Percentiles rank a stretch among this genome's conserved stretches.
These are phyloP conservation scores for Aleiodes sp. DNA, from an alignment of 1,140 invertebrate species.

Conservation along the genomic window DNA sequence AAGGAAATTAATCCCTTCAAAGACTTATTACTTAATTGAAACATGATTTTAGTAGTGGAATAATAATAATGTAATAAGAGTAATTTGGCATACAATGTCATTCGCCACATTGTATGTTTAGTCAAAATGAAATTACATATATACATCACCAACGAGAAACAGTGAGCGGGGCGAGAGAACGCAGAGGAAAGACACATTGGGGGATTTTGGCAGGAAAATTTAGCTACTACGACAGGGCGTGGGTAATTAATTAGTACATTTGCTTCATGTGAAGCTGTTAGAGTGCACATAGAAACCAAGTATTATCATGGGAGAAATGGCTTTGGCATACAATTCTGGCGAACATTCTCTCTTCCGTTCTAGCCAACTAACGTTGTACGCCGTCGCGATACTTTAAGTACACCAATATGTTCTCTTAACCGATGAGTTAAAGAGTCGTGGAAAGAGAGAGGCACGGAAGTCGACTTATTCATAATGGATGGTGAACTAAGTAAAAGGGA, in stretches of 20 bases:
- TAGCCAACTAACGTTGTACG: neutral
- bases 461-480: neutral
- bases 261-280: neutral
- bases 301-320: neutral
- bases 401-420: conserved; percentile 2
- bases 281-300: neutral
- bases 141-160: neutral
- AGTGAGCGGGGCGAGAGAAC: too few species aligned
- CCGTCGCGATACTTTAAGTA: conserved; percentile 1
- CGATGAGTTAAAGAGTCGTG: neutral
- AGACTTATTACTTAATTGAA: too few species aligned
- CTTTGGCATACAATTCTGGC: neutral
- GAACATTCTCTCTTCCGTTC: neutral
- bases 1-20: too few species aligned
- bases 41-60: too few species aligned
- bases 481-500: too few species aligned
- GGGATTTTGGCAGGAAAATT: neutral
- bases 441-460: neutral
- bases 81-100: too few species aligned
- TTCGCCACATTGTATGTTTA: too few species aligned
- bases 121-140: neutral
- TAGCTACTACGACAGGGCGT: neutral
- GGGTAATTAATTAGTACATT: neutral
- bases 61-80: too few species aligned
- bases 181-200: too few species aligned